Base-by-base conservation (phyloP, 2,113 vertebrate species). In the Pachypanchax playfairii region DNA sequence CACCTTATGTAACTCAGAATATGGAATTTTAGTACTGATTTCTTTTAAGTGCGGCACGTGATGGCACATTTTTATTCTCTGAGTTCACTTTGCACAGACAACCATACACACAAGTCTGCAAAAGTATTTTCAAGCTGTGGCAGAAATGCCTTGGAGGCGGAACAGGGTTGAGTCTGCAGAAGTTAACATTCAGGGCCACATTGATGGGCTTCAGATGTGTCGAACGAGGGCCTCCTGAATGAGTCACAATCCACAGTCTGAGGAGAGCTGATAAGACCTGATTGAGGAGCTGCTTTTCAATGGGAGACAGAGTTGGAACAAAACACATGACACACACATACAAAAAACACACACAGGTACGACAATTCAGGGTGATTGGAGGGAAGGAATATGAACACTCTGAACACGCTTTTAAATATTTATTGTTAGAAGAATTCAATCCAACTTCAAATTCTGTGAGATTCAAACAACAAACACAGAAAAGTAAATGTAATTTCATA, bases 201-300 rank as follows among this genome's bases (percentile, higher is more conserved):
- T 68, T 41, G 63, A 70, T 70, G 80, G 76, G 68, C 62, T 59
- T 66, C 67, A 59, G 54, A 72, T 70, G 78, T 79, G 75, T 76
- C 72, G 50, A 70, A 65, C 35, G 42, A 47, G 24, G 33, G 60
- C 28, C 44, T 43, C 42, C 64, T 73, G 61, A 83, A 75, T 82
- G 82, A 82, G 68, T 69, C 74, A 67, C 75, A 62, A 73, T 75
- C 74, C 54, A 8, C 61, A 50, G 80, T 66, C 81, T 88, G 85
- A 86, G 75, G 24, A 61, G 28, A 61, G 66, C 81, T 73, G 88
- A 90, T 90, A 87, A 88, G 83, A 85, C 70, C 60, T 70, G 68
- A 78, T 41, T 18, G 63, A 70, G 26, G 65, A 75, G 69, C 70
- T 49, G 75, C 77, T 61, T 63, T 75, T 75, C 46, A 71, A 25